A percentile compares a stretch with the other conserved stretches of the same genome.
Evolutionary conservation across 2,888 invertebrate genomes (phyloP).

Genomic region (Hydraecia micacea): DNA sequence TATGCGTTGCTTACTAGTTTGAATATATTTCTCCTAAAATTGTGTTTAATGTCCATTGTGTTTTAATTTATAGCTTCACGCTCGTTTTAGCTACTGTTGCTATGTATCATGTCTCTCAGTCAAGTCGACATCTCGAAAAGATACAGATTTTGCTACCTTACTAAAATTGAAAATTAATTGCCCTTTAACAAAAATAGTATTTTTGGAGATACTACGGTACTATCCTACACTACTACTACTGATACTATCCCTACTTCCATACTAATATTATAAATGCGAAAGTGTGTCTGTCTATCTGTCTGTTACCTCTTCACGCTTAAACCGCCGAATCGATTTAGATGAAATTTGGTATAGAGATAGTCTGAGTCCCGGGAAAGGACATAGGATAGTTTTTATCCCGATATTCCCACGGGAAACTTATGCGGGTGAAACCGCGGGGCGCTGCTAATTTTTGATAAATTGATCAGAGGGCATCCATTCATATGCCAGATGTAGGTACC

Average conservation of each 20-base stretch:
- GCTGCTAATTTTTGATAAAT: too few relatives aligned
- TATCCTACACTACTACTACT: too few relatives aligned
- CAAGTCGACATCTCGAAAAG: neutral
- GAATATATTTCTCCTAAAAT: slow-evolving; percentile 44
- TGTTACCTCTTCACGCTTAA: too few relatives aligned
- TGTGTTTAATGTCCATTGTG: slow-evolving; percentile 8
- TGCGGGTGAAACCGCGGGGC: too few relatives aligned
- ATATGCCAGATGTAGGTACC: neutral
- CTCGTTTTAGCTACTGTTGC: slow-evolving; percentile 16
- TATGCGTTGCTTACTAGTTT: slow-evolving; percentile 19
- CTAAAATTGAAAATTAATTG: neutral
- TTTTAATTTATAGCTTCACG: slow-evolving; percentile 26
- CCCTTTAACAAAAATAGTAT: neutral
- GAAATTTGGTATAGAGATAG: too few relatives aligned
- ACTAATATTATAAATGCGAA: too few relatives aligned
- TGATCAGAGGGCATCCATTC: neutral
- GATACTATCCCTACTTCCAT: too few relatives aligned
- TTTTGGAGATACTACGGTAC: neutral
- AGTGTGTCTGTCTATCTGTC: too few relatives aligned
- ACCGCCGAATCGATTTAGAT: too few relatives aligned
- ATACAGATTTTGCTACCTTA: neutral
- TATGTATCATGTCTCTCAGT: slow-evolving; percentile 7
- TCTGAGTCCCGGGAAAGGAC: too few relatives aligned
- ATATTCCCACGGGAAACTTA: too few relatives aligned
- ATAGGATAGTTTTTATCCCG: too few relatives aligned